A percentile compares a stretch with the other conserved stretches of the same genome.
These are phyloP conservation scores for Bombus consobrinus DNA, from an alignment of 1,140 invertebrate species.

Conservation along the genomic window DNA sequence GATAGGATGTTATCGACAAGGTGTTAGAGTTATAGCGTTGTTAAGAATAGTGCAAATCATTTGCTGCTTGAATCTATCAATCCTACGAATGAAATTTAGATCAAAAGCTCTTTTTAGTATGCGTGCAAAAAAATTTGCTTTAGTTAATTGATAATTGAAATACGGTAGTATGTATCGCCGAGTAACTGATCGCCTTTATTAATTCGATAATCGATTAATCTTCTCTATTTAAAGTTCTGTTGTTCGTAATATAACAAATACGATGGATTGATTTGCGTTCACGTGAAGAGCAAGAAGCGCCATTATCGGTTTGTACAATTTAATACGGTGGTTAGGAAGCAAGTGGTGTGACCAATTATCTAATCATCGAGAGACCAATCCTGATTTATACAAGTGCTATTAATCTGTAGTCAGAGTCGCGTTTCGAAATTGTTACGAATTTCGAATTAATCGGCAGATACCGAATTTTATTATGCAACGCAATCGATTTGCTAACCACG, in stretches of 20 bases:
- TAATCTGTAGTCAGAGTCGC: background rate
- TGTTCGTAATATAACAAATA: constrained; percentile 9
- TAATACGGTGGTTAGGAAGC: constrained; percentile 43
- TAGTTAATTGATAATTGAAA: too few species aligned
- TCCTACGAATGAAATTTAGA: background rate
- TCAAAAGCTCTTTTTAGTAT: background rate
- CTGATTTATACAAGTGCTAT: background rate
- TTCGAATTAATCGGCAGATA: background rate
- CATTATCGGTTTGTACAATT: constrained; percentile 46
- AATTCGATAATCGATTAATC: background rate
- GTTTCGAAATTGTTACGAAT: background rate
- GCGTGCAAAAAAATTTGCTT: too few species aligned
- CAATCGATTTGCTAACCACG: background rate
- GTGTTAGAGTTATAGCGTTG: too few species aligned
- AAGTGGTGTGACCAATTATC: constrained; percentile 37
- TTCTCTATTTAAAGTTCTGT: background rate
- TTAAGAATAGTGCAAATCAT: too few species aligned
- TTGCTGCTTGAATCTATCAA: background rate
- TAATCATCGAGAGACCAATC: constrained; percentile 7
- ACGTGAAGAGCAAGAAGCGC: constrained; percentile 26
- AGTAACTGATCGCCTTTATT: too few species aligned
- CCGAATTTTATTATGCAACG: background rate
- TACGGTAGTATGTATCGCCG: too few species aligned
- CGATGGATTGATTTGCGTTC: constrained; percentile 55
- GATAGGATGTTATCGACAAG: too few species aligned